A percentile compares a stretch with the other conserved stretches of the same genome.
These are phyloP conservation scores for Tricholaema leucomelas DNA, from an alignment of 2,113 vertebrate genomes.

Conservation along the genomic window DNA sequence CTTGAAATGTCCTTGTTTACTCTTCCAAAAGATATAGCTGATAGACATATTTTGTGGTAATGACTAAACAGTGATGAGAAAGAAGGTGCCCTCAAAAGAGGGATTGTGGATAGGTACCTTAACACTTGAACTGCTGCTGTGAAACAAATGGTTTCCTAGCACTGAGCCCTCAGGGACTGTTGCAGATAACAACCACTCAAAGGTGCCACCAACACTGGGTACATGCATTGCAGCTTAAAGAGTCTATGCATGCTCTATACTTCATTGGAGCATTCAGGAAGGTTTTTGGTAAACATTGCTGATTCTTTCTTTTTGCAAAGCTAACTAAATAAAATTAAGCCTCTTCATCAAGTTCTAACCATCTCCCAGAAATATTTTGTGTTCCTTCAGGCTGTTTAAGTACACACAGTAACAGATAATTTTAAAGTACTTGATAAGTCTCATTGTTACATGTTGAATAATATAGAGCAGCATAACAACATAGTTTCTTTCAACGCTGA, in stretches of 20 bases:
- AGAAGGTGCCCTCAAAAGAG: neutral
- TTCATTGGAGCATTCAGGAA: neutral
- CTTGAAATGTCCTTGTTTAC: neutral
- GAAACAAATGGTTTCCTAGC: neutral
- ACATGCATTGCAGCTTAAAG: neutral
- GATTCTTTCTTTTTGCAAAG: neutral
- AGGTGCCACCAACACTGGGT: neutral
- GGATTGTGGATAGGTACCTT: neutral
- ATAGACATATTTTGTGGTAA: neutral
- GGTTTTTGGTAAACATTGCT: neutral
- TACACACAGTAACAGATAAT: neutral
- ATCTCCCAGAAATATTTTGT: neutral
- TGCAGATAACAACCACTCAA: neutral
- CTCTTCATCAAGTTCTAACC: neutral
- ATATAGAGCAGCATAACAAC: neutral
- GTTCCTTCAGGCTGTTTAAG: slow-evolving; percentile 23
- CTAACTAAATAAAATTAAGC: neutral
- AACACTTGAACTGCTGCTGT: neutral
- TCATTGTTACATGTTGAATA: neutral
- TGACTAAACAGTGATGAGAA: neutral
- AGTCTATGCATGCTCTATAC: neutral
- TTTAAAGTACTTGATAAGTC: neutral
- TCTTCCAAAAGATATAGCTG: slow-evolving; percentile 16
- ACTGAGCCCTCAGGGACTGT: neutral
- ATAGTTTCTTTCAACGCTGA: neutral